A percentile compares a stretch with the other conserved stretches of the same genome.
Evolutionary conservation across 1,140 invertebrate species (phyloP).

Genomic region (Antheraea pernyi): DNA sequence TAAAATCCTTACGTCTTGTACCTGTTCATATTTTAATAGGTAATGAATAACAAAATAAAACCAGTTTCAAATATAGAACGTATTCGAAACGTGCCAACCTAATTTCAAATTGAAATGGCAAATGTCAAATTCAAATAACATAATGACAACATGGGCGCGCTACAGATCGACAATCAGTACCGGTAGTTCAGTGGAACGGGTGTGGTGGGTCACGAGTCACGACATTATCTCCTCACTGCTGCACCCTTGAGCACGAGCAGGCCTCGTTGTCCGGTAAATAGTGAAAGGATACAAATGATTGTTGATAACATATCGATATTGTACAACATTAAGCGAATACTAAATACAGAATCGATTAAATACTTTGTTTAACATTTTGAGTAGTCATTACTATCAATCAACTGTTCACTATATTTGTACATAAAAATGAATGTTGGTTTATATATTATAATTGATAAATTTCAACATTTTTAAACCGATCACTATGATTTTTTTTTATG

Average conservation of each 20-base stretch:
- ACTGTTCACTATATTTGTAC: no score
- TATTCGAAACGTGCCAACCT: not conserved
- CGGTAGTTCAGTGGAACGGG: constrained; percentile 26
- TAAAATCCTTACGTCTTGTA: not conserved
- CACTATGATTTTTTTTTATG: no score
- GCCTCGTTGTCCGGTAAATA: constrained; percentile 12
- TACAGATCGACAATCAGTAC: constrained; percentile 25
- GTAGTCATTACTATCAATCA: no score
- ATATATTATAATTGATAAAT: no score
- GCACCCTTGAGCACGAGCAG: constrained; percentile 16
- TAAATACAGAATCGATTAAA: not conserved
- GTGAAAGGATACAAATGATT: constrained; percentile 19
- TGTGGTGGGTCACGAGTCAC: constrained; percentile 24
- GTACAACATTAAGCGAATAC: not conserved
- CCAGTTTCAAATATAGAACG: constrained; percentile 7
- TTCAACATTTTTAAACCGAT: no score
- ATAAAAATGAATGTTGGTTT: no score
- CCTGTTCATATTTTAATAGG: no score
- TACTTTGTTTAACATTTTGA: not conserved
- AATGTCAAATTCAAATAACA: constrained; percentile 10
- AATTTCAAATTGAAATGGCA: not conserved
- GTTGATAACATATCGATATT: constrained; percentile 13
- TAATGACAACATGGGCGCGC: constrained; percentile 16
- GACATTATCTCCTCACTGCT: not conserved
- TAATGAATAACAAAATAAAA: not conserved